Evolutionary conservation across 2,797 vertebrate species (phyloP).

Genomic region (Fundulus diaphanus): DNA sequence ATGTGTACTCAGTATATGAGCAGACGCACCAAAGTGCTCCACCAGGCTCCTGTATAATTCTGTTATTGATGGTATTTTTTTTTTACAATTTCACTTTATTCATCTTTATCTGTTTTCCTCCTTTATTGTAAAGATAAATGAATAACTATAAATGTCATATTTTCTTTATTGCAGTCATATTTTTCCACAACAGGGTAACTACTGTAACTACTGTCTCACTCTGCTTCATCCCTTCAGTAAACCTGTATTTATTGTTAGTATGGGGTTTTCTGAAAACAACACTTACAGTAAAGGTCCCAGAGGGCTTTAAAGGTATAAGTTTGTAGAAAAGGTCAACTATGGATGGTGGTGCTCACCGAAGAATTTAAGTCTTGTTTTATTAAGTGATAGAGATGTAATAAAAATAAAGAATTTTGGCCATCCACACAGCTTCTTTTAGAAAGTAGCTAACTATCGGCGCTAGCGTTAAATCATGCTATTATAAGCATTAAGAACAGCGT

Average conservation of each 20-base stretch:
- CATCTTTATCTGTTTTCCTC: not conserved
- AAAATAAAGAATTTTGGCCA: not conserved
- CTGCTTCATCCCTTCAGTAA: slow-evolving; percentile 24
- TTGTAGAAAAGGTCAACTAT: not conserved
- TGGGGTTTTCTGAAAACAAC: slow-evolving; percentile 1
- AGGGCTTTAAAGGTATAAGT: slow-evolving; percentile 12
- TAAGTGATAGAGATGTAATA: not conserved
- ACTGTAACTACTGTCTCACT: slow-evolving; percentile 19
- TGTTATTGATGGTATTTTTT: slow-evolving; percentile 6
- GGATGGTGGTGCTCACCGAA: not conserved
- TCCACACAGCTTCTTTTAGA: not conserved
- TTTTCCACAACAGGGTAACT: slow-evolving; percentile 22
- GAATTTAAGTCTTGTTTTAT: not conserved
- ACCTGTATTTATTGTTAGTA: slow-evolving; percentile 27
- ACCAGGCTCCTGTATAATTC: slow-evolving; percentile 2
- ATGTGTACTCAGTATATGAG: slow-evolving; percentile 19
- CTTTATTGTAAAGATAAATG: not conserved
- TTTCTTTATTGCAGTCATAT: slow-evolving; percentile 33
- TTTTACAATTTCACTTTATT: slow-evolving; percentile 21
- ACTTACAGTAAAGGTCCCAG: not conserved
- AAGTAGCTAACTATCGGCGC: not conserved
- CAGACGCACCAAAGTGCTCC: slow-evolving; percentile 49
- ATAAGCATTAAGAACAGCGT: not conserved
- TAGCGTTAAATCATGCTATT: not conserved
- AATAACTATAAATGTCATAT: slow-evolving; percentile 7